Base-by-base conservation (phyloP, 30 jellyfish, hydroid and myxozoan genomes). In the Nemopilema nomurai region DNA sequence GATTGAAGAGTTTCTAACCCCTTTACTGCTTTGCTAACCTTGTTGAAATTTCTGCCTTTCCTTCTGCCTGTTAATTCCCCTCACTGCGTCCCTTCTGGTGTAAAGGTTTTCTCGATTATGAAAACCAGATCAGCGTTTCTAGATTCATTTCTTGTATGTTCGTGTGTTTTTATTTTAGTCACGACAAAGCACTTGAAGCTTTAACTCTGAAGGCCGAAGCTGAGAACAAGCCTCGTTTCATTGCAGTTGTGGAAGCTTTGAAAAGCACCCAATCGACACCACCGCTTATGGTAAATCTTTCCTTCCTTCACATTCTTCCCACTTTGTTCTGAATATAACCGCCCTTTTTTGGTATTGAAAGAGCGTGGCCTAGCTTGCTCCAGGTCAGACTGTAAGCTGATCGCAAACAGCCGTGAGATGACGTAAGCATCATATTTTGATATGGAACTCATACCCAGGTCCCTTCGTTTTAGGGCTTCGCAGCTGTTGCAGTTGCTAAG, bases 111-210 rank as follows among this genome's bases (percentile, higher is more conserved):
- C n/a, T n/a, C n/a, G n/a, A n/a, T n/a, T n/a, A n/a, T n/a, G n/a
- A n/a, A n/a, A n/a, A n/a, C n/a, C n/a, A n/a, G n/a, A n/a, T n/a
- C n/a, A n/a, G n/a, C n/a, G n/a, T n/a, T n/a, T n/a, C n/a, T n/a
- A n/a, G n/a, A n/a, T n/a, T n/a, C n/a, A n/a, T n/a, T n/a, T n/a
- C 64, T 52, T 81, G 26, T 52, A 1, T 79, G 18, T 16, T 0
- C 25, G 8, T 0, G 21, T 27, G 26, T 27, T 51, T 33, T 57
- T n/a, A n/a, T 19, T 84, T 13, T 67, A 93, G 98, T 51, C 98
- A 93, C 68, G 98, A 93, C 18, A 93, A 93, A 73, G 98, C 98
- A 19, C 87, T 93, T 62, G 98, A 93, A 87, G 98, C 98, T 16
- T 76, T 93, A 80, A 93, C 98, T 26, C 29, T 93, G 97, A 93